Evolutionary conservation across 2,797 vertebrate genomes (phyloP).

Genomic region (Austrolebias charrua): DNA sequence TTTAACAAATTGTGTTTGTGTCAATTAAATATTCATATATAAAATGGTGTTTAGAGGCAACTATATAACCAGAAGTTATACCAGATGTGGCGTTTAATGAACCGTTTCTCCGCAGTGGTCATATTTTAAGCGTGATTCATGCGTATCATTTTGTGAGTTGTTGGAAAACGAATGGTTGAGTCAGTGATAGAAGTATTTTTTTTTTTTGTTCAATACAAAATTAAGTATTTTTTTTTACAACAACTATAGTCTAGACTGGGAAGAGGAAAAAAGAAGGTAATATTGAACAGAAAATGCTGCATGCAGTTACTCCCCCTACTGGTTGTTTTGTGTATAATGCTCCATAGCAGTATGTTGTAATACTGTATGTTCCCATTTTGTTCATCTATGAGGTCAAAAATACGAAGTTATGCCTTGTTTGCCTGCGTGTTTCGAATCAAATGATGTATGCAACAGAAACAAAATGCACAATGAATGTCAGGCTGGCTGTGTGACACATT

Average conservation of each 20-base stretch:
- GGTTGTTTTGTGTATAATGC: conserved; percentile 38
- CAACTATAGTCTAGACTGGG: conserved; percentile 38
- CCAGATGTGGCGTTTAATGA: conserved; percentile 29
- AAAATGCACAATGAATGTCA: conserved; percentile 76
- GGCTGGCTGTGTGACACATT: conserved; percentile 67
- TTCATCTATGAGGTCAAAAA: conserved; percentile 5
- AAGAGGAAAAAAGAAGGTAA: conserved; percentile 46
- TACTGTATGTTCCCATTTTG: conserved; percentile 58
- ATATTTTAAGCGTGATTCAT: conserved; percentile 30
- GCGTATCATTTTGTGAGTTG: conserved; percentile 29
- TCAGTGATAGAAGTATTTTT: conserved; percentile 29
- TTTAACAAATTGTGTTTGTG: conserved; percentile 55
- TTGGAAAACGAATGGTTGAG: conserved; percentile 20
- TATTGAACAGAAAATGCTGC: conserved; percentile 51
- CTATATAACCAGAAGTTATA: conserved; percentile 38
- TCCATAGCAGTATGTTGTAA: conserved; percentile 71
- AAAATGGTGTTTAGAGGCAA: conserved; percentile 37
- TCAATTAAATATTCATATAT: conserved; percentile 50
- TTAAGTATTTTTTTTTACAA: conserved; percentile 46
- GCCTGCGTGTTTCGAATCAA: conserved; percentile 58
- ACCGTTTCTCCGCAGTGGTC: conserved; percentile 28
- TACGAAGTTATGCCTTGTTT: conserved; percentile 55
- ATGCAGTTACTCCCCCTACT: conserved; percentile 61
- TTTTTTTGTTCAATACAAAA: conserved; percentile 26
- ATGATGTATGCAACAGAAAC: conserved; percentile 70